phyloP scores from a whole-genome alignment of 2,888 invertebrate species.

The Amphipoea oculea region DNA sequence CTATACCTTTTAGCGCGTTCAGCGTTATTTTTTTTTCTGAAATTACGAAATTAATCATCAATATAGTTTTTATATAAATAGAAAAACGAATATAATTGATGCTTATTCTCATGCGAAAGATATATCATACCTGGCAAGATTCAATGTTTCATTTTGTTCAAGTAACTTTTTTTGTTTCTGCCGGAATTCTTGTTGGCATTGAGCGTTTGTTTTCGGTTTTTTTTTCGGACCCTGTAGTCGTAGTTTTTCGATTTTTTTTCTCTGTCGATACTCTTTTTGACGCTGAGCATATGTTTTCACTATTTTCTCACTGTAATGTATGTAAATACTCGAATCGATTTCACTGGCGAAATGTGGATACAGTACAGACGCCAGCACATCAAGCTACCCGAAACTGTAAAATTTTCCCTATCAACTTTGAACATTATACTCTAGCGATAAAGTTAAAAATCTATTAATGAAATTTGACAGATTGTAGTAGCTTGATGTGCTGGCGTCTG shows the following conservation, averaged over 20 bases:
- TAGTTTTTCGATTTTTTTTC: conserved; percentile 6
- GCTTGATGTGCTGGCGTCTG: too few relatives aligned
- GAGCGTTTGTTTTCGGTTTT: conserved; percentile 7
- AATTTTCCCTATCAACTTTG: too few relatives aligned
- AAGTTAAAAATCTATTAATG: too few relatives aligned
- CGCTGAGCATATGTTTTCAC: neutral
- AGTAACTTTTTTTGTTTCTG: neutral
- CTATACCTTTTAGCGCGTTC: conserved; percentile 7
- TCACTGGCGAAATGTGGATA: neutral
- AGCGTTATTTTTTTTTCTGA: neutral
- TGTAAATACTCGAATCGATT: neutral
- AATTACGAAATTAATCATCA: neutral
- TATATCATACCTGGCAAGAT: conserved; percentile 1
- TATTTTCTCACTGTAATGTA: neutral
- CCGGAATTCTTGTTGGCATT: conserved; percentile 1
- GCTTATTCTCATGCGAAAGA: neutral
- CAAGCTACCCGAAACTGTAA: too few relatives aligned
- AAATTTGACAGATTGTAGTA: too few relatives aligned
- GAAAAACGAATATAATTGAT: neutral
- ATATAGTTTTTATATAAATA: neutral
- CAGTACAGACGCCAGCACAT: neutral
- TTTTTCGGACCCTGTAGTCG: neutral
- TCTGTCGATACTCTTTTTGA: conserved; percentile 3
- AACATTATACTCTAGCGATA: too few relatives aligned
- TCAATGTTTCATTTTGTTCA: conserved; percentile 3